Evolutionary conservation across 2,888 invertebrate genomes (phyloP).

Genomic region (Tachina lurida): DNA sequence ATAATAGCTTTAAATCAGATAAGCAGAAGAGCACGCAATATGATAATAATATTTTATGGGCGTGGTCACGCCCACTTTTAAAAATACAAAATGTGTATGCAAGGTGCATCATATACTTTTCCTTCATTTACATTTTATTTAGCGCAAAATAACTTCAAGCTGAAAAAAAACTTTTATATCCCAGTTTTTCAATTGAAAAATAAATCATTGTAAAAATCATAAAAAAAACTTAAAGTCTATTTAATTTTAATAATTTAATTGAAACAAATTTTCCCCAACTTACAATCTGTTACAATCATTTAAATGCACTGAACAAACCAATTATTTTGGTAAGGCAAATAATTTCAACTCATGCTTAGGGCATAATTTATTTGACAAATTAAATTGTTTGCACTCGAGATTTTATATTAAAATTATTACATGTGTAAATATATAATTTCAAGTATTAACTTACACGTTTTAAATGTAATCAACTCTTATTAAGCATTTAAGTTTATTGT

Average conservation of each 20-base stretch:
- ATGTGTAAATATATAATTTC: conserved; percentile 26
- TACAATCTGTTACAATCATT: neutral
- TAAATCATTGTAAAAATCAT: too few species aligned
- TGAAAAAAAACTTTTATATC: too few species aligned
- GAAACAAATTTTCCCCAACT: neutral
- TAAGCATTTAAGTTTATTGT: neutral
- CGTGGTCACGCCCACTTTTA: too few species aligned
- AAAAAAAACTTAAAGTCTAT: too few species aligned
- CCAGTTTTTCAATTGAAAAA: too few species aligned
- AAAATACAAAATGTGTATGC: too few species aligned
- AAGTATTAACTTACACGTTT: neutral
- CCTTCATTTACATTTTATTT: too few species aligned
- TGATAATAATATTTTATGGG: too few species aligned
- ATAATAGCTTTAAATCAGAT: too few species aligned
- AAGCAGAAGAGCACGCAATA: too few species aligned
- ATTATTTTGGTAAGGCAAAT: neutral
- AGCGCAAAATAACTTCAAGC: too few species aligned
- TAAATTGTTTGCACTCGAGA: conserved; percentile 57
- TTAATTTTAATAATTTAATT: neutral
- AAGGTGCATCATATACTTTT: too few species aligned
- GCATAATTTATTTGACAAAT: conserved; percentile 56
- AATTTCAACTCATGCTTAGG: conserved; percentile 28
- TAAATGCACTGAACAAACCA: neutral
- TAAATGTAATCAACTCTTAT: neutral
- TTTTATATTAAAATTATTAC: conserved; percentile 35